Base-by-base conservation (phyloP, 2,888 invertebrate species). In the Anodontia alba region DNA sequence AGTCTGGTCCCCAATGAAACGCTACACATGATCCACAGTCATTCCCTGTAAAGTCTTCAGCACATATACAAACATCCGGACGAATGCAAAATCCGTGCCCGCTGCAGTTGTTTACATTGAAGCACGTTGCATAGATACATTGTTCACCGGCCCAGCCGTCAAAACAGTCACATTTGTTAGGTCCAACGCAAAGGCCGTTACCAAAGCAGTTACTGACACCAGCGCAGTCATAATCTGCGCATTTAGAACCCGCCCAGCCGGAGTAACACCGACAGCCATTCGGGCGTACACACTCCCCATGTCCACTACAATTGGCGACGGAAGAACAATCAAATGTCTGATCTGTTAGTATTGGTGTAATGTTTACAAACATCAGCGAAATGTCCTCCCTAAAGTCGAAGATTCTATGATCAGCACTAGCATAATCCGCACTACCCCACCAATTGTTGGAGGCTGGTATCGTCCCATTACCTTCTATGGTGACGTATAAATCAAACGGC, bases 111-210 rank as follows among this genome's bases (percentile, higher is more conserved):
- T 78, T 78, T 5, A 73, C 76, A 23, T 62, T 67, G 15, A 73
- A 38, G 78, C 89, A 89, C 3, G 84, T 76, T 31, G 87, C 86
- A 15, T 54, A 3, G 0, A 74, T 81, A 70, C 89, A 89, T 20
- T 79, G 57, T 0, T 31, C 2, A 1, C 86, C 86, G 20, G 69
- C 68, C 88, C 88, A 88, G 0, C 89, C 89, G 29, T n/a, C 36
- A 15, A 68, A 67, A 49, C 89, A 89, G 10, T 73, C 15, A 71
- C 89, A 89, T 20, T n/a, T 49, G 69, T 89, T 86, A 23, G 88
- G 87, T 38, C 86, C 89, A 31, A 78, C 49, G 51, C 89, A 89
- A 8, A 38, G 29, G 15, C 89, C 89, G 33, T 84, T 83, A 7
- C 81, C 85, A 72, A 80, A 76, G 69, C 89, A 89, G 49, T 82